Base-by-base conservation (phyloP, 2,797 vertebrate species). In the Hyperoplus immaculatus region DNA sequence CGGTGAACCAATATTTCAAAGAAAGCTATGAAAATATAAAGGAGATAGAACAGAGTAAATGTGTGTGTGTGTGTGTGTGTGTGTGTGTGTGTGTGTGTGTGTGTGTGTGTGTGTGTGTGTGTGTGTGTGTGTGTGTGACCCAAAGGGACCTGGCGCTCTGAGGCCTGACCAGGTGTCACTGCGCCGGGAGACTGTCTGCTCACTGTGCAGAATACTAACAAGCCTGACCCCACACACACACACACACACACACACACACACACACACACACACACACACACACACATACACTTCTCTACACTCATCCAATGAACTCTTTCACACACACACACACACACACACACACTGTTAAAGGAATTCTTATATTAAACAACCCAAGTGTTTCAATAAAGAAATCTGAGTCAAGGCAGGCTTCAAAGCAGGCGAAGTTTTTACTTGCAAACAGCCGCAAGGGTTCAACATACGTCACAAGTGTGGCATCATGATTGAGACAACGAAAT, bases 111-210 rank as follows among this genome's bases (percentile, higher is more conserved):
- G 43, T 73, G 21, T 75, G n/a, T 29, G 53, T 38, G 51, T 79
- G 4, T 38, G 57, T 80, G 84, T 85, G 69, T 89, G 82, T 80
- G 78, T 85, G 87, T 3, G 79, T 77, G 78, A 89, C 81, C 89
- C 85, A 55, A 80, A 39, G 80, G 83, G 91, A 64, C 80, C 81
- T 76, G 83, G 81, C 14, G 86, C 91, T 89, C 85, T 89, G 87
- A 93, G 90, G 89, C 85, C 80, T 92, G 92, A 93, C 93, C 94
- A 94, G 92, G 94, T 94, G 93, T 90, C 81, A 58, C 80, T 81
- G 85, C 66, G 60, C 86, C 4, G 6, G 74, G 75, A 86, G 81
- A 72, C 73, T 84, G 87, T 79, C 74, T 51, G 77, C 73, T 71
- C 81, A 64, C 80, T 75, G 81, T 61, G 72, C 80, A 69, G 92